phyloP scores from a whole-genome alignment of 2,888 invertebrate genomes.

The Steinernema scapterisci region DNA sequence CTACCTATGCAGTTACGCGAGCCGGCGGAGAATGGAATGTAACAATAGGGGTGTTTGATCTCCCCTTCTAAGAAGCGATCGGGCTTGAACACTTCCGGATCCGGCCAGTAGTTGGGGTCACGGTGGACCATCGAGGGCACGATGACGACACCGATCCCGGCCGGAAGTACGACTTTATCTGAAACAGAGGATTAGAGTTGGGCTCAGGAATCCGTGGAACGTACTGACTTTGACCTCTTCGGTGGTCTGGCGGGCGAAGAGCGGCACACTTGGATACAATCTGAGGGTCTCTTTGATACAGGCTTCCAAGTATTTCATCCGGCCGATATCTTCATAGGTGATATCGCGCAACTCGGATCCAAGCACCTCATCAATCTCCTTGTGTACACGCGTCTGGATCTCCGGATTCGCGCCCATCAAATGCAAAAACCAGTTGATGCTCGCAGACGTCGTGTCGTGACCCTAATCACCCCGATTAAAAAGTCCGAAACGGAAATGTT shows the following conservation, averaged over 20 bases:
- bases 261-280: slow-evolving; percentile 65
- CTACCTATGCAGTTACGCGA: slow-evolving; percentile 71
- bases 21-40: slow-evolving; percentile 71
- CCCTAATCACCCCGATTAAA: slow-evolving; percentile 72
- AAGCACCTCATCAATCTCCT: slow-evolving; percentile 68
- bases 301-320: slow-evolving; percentile 62
- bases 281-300: slow-evolving; percentile 66
- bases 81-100: slow-evolving; percentile 68
- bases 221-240: slow-evolving; percentile 67
- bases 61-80: slow-evolving; percentile 69
- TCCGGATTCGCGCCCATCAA: slow-evolving; percentile 82
- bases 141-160: slow-evolving; percentile 67
- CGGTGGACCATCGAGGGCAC: slow-evolving; percentile 68
- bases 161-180: slow-evolving; percentile 64
- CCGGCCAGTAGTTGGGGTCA: slow-evolving; percentile 56
- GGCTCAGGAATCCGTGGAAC: not conserved
- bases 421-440: slow-evolving; percentile 84
- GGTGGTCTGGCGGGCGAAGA: slow-evolving; percentile 61
- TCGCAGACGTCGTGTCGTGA: slow-evolving; percentile 83
- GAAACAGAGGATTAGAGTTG: not conserved
- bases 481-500: not conserved
- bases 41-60: slow-evolving; percentile 69
- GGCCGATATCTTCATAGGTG: slow-evolving; percentile 64
- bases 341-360: slow-evolving; percentile 51
- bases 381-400: slow-evolving; percentile 75